Percentiles rank a stretch among this genome's conserved stretches.
Evolutionary conservation across 2,797 vertebrate species (phyloP).

Genomic region (Chaetophractus vellerosus): DNA sequence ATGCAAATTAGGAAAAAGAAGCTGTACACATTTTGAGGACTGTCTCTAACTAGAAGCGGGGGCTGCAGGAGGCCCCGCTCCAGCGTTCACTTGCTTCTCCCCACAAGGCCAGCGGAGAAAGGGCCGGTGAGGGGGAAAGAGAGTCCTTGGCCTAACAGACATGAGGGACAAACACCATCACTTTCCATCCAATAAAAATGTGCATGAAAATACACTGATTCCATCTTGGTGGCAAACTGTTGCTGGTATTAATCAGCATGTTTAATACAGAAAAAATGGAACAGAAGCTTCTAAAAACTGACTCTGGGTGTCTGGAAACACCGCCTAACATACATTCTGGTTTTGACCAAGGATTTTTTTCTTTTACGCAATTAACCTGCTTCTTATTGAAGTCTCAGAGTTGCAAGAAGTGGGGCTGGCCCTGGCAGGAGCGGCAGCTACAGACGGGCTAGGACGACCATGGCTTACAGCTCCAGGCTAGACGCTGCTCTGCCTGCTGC

Average conservation of each 20-base stretch:
- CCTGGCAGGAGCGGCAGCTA: fast-evolving
- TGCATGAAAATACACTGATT: slow-evolving; percentile 50
- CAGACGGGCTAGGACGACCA: fast-evolving
- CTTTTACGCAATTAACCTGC: background rate
- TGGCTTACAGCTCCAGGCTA: fast-evolving
- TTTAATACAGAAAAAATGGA: background rate
- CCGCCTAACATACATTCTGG: too few relatives aligned
- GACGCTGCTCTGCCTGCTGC: fast-evolving
- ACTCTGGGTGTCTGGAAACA: background rate
- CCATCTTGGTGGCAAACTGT: background rate
- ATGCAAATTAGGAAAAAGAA: background rate
- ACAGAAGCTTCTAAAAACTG: background rate
- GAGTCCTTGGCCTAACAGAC: slow-evolving; percentile 91
- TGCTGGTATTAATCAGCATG: background rate
- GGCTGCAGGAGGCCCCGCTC: slow-evolving; percentile 77
- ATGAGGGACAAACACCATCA: slow-evolving; percentile 89
- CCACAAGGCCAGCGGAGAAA: slow-evolving; percentile 93
- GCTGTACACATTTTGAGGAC: slow-evolving; percentile 40
- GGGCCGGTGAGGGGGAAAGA: slow-evolving; percentile 91
- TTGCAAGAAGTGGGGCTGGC: fast-evolving
- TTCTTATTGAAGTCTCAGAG: background rate
- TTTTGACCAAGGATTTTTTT: background rate
- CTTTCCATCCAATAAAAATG: slow-evolving; percentile 75
- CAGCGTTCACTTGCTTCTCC: slow-evolving; percentile 92
- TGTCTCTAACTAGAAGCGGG: slow-evolving; percentile 72